Evolutionary conservation across 2,888 invertebrate species (phyloP), one percentile per base, ranked within the genome.

Genomic region (Leucoptera coffeella): DNA sequence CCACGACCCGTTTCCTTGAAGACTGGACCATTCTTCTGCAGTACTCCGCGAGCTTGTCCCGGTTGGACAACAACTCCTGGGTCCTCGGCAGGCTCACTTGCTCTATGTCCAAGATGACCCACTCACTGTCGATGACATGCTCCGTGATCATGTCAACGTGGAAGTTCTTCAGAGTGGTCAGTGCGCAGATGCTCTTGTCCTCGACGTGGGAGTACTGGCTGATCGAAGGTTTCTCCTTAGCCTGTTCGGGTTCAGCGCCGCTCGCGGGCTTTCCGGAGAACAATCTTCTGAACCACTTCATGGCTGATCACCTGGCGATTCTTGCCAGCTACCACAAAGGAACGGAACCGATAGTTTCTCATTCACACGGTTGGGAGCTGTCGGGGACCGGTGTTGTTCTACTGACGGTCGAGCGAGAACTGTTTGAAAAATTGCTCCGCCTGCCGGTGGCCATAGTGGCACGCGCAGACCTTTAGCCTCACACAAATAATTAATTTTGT

Each of bases 231-330:
- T n/a, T n/a, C n/a, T n/a, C n/a, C n/a, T n/a, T n/a, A n/a, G 6
- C 17, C 9, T 17, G 6, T 26, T 34, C 31, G 12, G 30, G 32
- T 26, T 58, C 29, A 34, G 22, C 22, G 26, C 23, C 8, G 21
- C 20, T 77, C 74, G 29, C 75, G 64, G 37, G 58, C 51, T 47
- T 74, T 75, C 45, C 72, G 60, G 32, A 64, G 62, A 61, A 78
- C 73, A 67, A 75, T 64, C 56, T 78, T 78, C 49, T 78, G 77
- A 74, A 77, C 77, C 76, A 78, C 47, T 58, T 75, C 78, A 76
- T 78, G 61, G 40, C 69, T 53, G 38, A 77, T 77, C 27, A 50
- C 61, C 44, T 48, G 61, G 64, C 77, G 77, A 73, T 77, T 78
- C 47, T 60, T 71, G 35, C 77, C 77, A 67, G 78, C 75, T 54